Conservation (phyloP, 1,140 invertebrate species). For the Drosophila aff. region DNA sequence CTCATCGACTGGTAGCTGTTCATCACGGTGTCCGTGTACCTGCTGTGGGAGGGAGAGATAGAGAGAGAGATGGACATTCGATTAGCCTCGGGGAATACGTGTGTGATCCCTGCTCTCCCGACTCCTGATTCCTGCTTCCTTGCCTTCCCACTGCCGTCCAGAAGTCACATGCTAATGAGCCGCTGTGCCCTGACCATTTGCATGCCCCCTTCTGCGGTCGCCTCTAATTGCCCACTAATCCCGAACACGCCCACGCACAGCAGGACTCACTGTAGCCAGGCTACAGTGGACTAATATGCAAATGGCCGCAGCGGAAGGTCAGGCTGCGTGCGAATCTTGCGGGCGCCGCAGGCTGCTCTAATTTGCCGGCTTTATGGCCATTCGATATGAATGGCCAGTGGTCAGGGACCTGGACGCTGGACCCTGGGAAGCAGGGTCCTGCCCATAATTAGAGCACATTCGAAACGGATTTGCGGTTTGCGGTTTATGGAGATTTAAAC, state of each 20-base stretch:
- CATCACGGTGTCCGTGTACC: slow-evolving; percentile 85
- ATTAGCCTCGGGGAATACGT: slow-evolving; percentile 44
- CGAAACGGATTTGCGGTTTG: slow-evolving; percentile 66
- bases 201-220: slow-evolving; percentile 44
- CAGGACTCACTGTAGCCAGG: slow-evolving; percentile 32
- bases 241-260: slow-evolving; percentile 59
- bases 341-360: slow-evolving; percentile 66
- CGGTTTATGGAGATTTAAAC: slow-evolving; percentile 5
- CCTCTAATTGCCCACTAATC: slow-evolving; percentile 74
- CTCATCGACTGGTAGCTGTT: slow-evolving; percentile 85
- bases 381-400: slow-evolving; percentile 38
- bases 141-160: neutral
- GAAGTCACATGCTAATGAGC: slow-evolving; percentile 70
- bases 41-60: slow-evolving; percentile 43
- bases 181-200: slow-evolving; percentile 26
- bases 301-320: slow-evolving; percentile 77
- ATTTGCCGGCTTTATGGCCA: slow-evolving; percentile 64
- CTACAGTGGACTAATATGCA: slow-evolving; percentile 64
- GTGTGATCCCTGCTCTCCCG: slow-evolving; percentile 10
- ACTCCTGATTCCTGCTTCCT: neutral
- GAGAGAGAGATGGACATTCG: slow-evolving; percentile 2
- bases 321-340: slow-evolving; percentile 80
- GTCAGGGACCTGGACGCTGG: slow-evolving; percentile 16
- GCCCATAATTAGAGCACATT: slow-evolving; percentile 74
- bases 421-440: neutral